Conservation (phyloP, 2,888 invertebrate species). For the Crioceris asparagi region DNA sequence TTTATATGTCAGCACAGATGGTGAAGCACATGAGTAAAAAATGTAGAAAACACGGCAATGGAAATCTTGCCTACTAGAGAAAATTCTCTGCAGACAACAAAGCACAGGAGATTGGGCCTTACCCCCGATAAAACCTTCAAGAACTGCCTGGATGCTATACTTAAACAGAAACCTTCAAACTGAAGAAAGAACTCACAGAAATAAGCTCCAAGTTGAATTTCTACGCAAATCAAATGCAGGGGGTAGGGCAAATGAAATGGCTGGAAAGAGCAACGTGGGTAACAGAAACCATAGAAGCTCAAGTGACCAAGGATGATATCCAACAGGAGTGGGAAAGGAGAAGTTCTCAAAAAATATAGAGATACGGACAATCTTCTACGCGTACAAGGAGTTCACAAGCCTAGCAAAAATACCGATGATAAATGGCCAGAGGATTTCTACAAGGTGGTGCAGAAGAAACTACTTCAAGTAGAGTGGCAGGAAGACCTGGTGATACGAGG, state of each 20-base stretch:
- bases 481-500: slow-evolving; percentile 2
- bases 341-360: background rate
- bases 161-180: background rate
- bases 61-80: too few relatives aligned
- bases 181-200: too few relatives aligned
- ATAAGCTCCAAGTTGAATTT: slow-evolving; percentile 2
- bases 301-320: slow-evolving; percentile 3
- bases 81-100: too few relatives aligned
- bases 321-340: too few relatives aligned
- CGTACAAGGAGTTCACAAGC: background rate
- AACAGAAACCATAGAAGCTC: slow-evolving; percentile 2
- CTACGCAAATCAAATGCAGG: background rate
- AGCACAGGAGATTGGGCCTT: too few relatives aligned
- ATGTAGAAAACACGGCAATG: too few relatives aligned
- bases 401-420: background rate
- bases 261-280: background rate
- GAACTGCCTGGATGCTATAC: background rate
- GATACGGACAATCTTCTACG: background rate
- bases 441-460: slow-evolving; percentile 2
- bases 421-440: slow-evolving; percentile 2
- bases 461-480: background rate
- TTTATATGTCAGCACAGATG: too few relatives aligned
- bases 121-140: too few relatives aligned
- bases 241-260: background rate
- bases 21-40: too few relatives aligned